These are phyloP conservation scores for Volucella inanis DNA, from an alignment of 2,888 invertebrate genomes.

Conservation along the genomic window DNA sequence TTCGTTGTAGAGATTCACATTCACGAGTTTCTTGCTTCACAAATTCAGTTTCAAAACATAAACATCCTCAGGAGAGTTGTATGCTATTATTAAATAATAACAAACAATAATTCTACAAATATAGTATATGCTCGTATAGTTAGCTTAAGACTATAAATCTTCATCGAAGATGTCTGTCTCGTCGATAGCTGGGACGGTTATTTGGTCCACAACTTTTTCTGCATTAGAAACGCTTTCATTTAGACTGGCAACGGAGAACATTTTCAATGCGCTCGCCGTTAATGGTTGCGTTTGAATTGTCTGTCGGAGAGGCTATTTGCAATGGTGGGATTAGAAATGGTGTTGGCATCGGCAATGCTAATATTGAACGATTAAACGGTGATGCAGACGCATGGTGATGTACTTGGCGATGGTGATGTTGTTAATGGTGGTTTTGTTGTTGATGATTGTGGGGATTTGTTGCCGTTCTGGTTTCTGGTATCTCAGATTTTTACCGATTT, in stretches of 20 bases:
- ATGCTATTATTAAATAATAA: conserved; percentile 22
- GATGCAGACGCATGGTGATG: conserved; percentile 70
- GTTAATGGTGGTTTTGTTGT: conserved; percentile 34
- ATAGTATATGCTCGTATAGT: no score
- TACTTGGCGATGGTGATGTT: conserved; percentile 51
- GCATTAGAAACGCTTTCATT: conserved; percentile 76
- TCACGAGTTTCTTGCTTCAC: no score
- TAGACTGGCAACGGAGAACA: conserved; percentile 81
- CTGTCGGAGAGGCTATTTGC: neutral
- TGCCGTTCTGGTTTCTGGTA: conserved; percentile 56
- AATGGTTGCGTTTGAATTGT: conserved; percentile 10
- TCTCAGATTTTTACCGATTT: neutral
- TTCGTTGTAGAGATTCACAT: no score
- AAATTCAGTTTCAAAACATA: no score
- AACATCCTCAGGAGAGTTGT: no score
- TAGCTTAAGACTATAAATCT: conserved; percentile 79
- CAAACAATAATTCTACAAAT: conserved; percentile 50
- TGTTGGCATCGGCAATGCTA: conserved; percentile 21
- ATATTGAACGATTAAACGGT: conserved; percentile 49
- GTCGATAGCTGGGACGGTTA: conserved; percentile 72
- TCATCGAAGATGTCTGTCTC: conserved; percentile 83
- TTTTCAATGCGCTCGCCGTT: conserved; percentile 78
- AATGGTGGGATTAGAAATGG: conserved; percentile 11
- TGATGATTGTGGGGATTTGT: conserved; percentile 28
- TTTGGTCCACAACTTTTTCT: conserved; percentile 10